Base-by-base conservation (phyloP, 2,113 vertebrate genomes). In the Hyla sarda region DNA sequence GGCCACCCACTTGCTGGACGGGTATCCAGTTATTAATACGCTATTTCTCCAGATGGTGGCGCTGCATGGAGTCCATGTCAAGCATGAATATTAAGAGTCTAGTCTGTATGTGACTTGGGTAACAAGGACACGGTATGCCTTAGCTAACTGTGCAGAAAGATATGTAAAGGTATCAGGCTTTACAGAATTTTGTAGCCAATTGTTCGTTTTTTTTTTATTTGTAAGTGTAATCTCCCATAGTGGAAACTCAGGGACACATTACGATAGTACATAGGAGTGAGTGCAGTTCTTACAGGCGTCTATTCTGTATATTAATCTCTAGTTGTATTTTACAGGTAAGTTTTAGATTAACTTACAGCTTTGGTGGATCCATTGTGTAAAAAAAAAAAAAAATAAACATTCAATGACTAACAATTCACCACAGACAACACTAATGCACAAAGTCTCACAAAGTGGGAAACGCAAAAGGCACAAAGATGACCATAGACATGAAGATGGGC, bases 191-290 rank as follows among this genome's bases (percentile, higher is more conserved):
- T 81, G 32, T 65, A 81, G 78, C 37, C 34, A 30, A 2, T 76
- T 19, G 2, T n/a, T n/a, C n/a, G n/a, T 48, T 41, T 41, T 71
- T 65, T 65, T 7, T 12, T 78, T 60, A 8, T n/a, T 34, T 34
- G 3, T 78, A 56, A 34, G 8, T 23, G 48, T 56, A 78, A 45
- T 73, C 28, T 48, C 41, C 73, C 16, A 54, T 28, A 65, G 78
- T 62, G 41, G 13, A 81, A 81, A 81, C 74, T 77, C 74, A 77
- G 74, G 74, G 74, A 77, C 74, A 77, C 41, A 28, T 54, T 10
- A 54, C 3, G 48, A 52, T 77, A 77, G 74, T 77, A 50, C 13
- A 12, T 58, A 79, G 16, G 0, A 60, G 17, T 50, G 50, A 54
- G 9, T 50, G n/a, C 30, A 77, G 75, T 9, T 8, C 28, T 56